phyloP scores from a whole-genome alignment of 2,888 invertebrate genomes.

The Euplagia quadripunctaria region DNA sequence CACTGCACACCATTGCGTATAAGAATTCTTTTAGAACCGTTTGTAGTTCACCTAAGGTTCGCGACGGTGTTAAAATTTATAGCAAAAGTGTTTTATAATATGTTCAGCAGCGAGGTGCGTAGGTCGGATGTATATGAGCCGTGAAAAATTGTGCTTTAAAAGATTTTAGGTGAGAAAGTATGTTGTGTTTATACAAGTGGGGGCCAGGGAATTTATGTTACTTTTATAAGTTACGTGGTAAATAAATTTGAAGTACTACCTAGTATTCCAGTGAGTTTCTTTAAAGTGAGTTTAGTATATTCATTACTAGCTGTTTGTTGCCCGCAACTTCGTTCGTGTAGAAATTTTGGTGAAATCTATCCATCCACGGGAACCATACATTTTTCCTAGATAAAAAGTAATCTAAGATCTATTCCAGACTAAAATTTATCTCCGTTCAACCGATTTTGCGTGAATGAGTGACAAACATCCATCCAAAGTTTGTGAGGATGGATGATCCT shows the following conservation, averaged over 20 bases:
- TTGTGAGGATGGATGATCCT: too few relatives aligned
- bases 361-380: too few relatives aligned
- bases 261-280: too few relatives aligned
- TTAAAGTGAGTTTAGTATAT: too few relatives aligned
- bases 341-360: too few relatives aligned
- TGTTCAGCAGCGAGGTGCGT: slow-evolving; percentile 27
- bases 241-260: not conserved
- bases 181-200: slow-evolving; percentile 5
- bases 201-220: not conserved
- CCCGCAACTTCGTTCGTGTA: too few relatives aligned
- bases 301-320: too few relatives aligned
- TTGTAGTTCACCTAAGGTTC: slow-evolving; percentile 25
- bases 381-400: too few relatives aligned
- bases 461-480: too few relatives aligned
- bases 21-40: slow-evolving; percentile 50
- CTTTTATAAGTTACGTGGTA: slow-evolving; percentile 1
- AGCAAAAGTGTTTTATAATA: slow-evolving; percentile 29
- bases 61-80: slow-evolving; percentile 40
- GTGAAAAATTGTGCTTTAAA: slow-evolving; percentile 37
- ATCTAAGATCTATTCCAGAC: too few relatives aligned
- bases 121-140: slow-evolving; percentile 30
- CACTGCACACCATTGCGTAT: slow-evolving; percentile 71
- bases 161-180: slow-evolving; percentile 20
- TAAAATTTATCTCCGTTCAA: too few relatives aligned
- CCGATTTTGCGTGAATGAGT: too few relatives aligned